Percentiles rank a stretch among this genome's conserved stretches.
Evolutionary conservation across 2,797 vertebrate species (phyloP).

Genomic region (Loriculus beryllinus): DNA sequence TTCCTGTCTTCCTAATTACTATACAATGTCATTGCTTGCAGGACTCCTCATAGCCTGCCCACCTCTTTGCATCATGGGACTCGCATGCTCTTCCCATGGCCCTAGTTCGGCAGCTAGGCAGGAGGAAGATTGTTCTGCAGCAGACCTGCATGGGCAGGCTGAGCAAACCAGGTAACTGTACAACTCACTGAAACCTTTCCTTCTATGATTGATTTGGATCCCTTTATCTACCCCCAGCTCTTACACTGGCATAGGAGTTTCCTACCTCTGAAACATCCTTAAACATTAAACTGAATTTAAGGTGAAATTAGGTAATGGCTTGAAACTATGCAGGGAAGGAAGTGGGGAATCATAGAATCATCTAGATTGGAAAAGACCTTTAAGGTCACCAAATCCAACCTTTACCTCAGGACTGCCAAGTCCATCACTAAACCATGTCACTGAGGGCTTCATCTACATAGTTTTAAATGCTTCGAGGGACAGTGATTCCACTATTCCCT

Average conservation of each 20-base stretch:
- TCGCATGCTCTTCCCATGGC: background rate
- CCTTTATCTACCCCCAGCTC: background rate
- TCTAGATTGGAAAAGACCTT: background rate
- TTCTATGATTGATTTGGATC: background rate
- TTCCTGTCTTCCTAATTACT: background rate
- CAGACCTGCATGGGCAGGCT: background rate
- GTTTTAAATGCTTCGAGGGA: background rate
- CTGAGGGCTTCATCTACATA: background rate
- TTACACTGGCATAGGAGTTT: background rate
- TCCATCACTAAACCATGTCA: background rate
- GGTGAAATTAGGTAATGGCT: background rate
- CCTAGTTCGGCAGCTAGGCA: background rate
- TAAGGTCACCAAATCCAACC: background rate
- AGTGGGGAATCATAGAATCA: background rate
- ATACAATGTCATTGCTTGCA: background rate
- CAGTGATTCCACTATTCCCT: background rate
- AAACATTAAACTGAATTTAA: background rate
- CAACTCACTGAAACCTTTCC: background rate
- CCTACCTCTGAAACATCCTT: background rate
- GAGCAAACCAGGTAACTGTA: background rate
- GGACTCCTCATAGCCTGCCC: background rate
- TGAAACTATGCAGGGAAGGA: background rate
- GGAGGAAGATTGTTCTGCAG: background rate
- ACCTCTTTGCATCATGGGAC: background rate
- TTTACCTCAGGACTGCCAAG: background rate